These are phyloP conservation scores for Porites divaricata DNA, from an alignment of 92 coral and sea anemone species.

Conservation along the genomic window DNA sequence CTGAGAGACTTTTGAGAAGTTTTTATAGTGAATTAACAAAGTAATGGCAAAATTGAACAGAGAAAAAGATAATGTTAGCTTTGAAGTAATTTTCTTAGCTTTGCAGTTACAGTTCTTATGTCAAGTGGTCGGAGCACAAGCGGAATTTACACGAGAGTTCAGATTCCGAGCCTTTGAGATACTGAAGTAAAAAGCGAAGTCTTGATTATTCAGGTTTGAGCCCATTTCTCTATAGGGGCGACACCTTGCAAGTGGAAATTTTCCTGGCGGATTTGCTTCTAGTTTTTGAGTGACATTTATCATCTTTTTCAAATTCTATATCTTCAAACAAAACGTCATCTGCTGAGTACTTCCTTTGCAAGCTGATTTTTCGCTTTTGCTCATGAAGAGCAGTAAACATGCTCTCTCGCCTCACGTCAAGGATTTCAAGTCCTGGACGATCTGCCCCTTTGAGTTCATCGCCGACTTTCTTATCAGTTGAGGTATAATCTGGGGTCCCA, in stretches of 20 bases:
- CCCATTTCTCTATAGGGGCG: neutral
- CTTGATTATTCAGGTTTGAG: too few species aligned
- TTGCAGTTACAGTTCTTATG: too few species aligned
- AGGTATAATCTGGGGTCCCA: neutral
- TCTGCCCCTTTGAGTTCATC: neutral
- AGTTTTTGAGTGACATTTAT: neutral
- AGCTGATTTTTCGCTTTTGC: neutral
- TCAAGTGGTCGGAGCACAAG: too few species aligned
- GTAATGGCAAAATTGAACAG: too few species aligned
- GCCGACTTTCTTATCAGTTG: neutral
- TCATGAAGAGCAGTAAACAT: constrained; percentile 68
- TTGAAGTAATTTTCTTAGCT: too few species aligned
- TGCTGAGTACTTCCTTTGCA: neutral
- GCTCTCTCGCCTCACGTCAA: constrained; percentile 30
- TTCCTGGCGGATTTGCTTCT: neutral
- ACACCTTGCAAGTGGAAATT: neutral
- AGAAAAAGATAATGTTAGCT: too few species aligned
- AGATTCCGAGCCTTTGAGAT: too few species aligned
- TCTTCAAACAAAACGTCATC: neutral
- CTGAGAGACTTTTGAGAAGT: too few species aligned
- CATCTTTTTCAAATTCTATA: neutral
- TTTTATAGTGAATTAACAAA: too few species aligned
- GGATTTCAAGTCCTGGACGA: neutral
- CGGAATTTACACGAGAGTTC: too few species aligned
- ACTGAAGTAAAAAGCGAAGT: too few species aligned